These are phyloP conservation scores for Bombylius major DNA, from an alignment of 2,888 invertebrate genomes.

Conservation along the genomic window DNA sequence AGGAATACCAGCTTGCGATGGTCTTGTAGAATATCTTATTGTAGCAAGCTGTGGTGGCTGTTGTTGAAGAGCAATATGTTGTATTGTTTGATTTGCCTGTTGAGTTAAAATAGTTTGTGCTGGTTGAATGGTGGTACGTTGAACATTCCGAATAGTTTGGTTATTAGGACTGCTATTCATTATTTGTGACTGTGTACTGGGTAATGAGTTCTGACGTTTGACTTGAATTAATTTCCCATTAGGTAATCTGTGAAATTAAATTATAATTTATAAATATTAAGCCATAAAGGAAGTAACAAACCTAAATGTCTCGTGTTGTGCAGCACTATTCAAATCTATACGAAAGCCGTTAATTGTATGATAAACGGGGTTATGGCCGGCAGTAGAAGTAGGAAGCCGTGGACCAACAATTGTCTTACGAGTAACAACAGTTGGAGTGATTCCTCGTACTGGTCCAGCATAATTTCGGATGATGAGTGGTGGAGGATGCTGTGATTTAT, in stretches of 20 bases:
- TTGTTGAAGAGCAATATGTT: conserved; percentile 5
- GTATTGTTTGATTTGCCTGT: conserved; percentile 8
- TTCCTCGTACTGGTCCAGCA: conserved; percentile 24
- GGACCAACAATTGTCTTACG: conserved; percentile 9
- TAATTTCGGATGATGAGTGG: conserved; percentile 29
- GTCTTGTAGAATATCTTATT: conserved; percentile 8
- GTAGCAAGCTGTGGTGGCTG: conserved; percentile 8
- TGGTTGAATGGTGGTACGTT: not conserved
- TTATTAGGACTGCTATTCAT: no score
- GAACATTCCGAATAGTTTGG: no score
- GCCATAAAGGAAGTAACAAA: not conserved
- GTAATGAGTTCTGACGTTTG: conserved; percentile 26
- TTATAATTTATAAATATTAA: no score
- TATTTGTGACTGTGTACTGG: conserved; percentile 2
- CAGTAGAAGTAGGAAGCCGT: conserved; percentile 13
- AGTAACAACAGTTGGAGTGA: conserved; percentile 11
- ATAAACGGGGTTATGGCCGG: conserved; percentile 27
- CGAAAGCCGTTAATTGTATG: conserved; percentile 36
- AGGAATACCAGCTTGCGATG: not conserved
- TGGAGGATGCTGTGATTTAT: conserved; percentile 19
- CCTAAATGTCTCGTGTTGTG: conserved; percentile 33
- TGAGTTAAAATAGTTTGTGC: conserved; percentile 10
- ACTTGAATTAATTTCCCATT: conserved; percentile 37
- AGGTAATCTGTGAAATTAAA: conserved; percentile 23
- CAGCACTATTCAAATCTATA: conserved; percentile 36